Evolutionary conservation across 2,113 vertebrate genomes (phyloP), one percentile per base, ranked within the genome.

Genomic region (Panthera tigris): DNA sequence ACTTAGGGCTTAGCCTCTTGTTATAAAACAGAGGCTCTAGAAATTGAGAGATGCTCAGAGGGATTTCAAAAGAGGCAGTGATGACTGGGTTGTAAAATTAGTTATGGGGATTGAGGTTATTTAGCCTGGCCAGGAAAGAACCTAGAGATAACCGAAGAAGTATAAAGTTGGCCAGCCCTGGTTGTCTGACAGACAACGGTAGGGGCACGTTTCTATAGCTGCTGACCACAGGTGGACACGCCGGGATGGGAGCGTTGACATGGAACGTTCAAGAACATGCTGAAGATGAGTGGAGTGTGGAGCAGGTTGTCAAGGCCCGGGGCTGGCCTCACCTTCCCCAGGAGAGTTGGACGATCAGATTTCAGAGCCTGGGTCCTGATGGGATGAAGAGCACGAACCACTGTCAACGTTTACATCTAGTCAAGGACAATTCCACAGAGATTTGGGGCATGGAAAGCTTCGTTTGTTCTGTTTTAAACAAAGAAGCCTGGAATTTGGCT

Each of bases 51-150:
- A 31, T 71, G 71, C 66, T 84, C 84, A n/a, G 33, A 61, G 65
- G 18, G 31, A 82, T 88, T 97, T 83, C 68, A 68, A 92, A 94
- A 97, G 73, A 36, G 81, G 57, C 27, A 71, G 48, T 23, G 71
- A 79, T 63, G 94, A 78, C 73, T 39, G n/a, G 5, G 52, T 45
- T 76, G 71, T 94, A 97, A 96, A 89, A n/a, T 48, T 78, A 86
- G 87, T 48, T 69, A 14, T 52, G 36, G 50, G 92, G 71, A 80
- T 87, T 1, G 25, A 71, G 82, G 79, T 52, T 82, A 41, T 45
- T 71, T 55, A 52, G 61, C 48, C 92, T 48, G 8, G 5, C 33
- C 31, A 69, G 52, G 63, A 94, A 36, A 68, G 45, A 21, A 86
- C 55, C 41, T 15, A 29, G n/a, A 90, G 65, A 36, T 78, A 88